Percentiles rank a stretch among this genome's conserved stretches.
Conservation (phyloP, 2,113 vertebrate species). For the Ammospiza nelsoni region DNA sequence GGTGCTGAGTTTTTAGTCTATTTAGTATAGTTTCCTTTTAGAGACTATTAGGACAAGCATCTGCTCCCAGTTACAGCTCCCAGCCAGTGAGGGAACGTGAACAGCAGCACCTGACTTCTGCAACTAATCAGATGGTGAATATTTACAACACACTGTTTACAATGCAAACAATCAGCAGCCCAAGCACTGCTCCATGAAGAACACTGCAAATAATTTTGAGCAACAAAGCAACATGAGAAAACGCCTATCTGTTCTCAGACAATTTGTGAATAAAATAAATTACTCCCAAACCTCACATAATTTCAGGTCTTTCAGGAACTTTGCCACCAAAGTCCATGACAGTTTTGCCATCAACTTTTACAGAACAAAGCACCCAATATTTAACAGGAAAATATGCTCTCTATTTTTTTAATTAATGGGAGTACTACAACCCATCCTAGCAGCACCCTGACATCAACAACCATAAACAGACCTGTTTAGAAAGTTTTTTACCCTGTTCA, state of each 20-base stretch:
- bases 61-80: slow-evolving; percentile 49
- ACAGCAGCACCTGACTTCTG: slow-evolving; percentile 39
- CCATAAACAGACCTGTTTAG: not conserved
- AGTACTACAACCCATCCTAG: not conserved
- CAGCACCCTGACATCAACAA: not conserved
- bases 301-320: slow-evolving; percentile 50
- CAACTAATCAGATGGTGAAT: slow-evolving; percentile 49
- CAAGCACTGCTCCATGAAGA: slow-evolving; percentile 54
- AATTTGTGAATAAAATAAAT: slow-evolving; percentile 57
- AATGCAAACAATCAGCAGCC: slow-evolving; percentile 58
- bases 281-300: slow-evolving; percentile 46
- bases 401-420: not conserved
- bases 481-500: not conserved
- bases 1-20: not conserved
- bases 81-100: slow-evolving; percentile 28
- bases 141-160: slow-evolving; percentile 65
- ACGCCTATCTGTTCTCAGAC: slow-evolving; percentile 51
- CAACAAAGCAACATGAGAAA: slow-evolving; percentile 57
- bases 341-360: slow-evolving; percentile 34
- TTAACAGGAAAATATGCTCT: not conserved
- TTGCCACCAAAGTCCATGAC: slow-evolving; percentile 44
- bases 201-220: slow-evolving; percentile 56
- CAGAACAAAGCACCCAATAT: not conserved
- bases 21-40: slow-evolving; percentile 24
- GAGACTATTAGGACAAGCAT: slow-evolving; percentile 34